phyloP scores from a whole-genome alignment of 2,113 vertebrate species.

The Archocentrus centrarchus region DNA sequence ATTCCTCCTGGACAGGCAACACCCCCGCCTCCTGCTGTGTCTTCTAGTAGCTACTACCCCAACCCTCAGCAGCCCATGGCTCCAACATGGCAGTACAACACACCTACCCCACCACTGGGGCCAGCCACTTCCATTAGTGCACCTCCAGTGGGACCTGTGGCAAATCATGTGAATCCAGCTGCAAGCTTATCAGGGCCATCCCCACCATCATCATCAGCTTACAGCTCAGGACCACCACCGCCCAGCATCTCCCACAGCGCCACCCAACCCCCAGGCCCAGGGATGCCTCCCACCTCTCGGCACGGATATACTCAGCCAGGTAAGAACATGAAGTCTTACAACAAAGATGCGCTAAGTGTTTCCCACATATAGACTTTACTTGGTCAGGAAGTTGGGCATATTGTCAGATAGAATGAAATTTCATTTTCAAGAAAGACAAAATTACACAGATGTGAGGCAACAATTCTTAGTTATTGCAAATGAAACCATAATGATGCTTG shows the following conservation, averaged over 20 bases:
- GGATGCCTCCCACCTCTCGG: conserved; percentile 58
- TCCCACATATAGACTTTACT: neutral
- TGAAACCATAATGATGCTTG: neutral
- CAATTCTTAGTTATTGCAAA: neutral
- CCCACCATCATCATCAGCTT: conserved; percentile 71
- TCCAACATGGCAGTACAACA: conserved; percentile 86
- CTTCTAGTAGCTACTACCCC: conserved; percentile 81
- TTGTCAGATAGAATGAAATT: neutral
- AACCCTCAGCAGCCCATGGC: conserved; percentile 77
- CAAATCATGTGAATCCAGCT: conserved; percentile 77
- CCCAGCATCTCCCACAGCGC: conserved; percentile 78
- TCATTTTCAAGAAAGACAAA: neutral
- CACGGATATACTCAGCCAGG: conserved; percentile 70
- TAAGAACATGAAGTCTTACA: conserved; percentile 27
- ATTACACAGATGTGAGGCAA: neutral
- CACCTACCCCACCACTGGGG: conserved; percentile 70
- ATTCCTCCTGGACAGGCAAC: conserved; percentile 58
- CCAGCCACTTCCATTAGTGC: conserved; percentile 51
- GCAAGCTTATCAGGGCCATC: conserved; percentile 51
- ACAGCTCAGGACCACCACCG: conserved; percentile 75
- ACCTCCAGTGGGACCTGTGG: conserved; percentile 58
- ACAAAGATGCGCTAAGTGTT: neutral
- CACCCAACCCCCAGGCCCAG: conserved; percentile 78
- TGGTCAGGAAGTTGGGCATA: neutral
- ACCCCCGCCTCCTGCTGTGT: conserved; percentile 79